A percentile compares a stretch with the other conserved stretches of the same genome.
Conservation (phyloP, 1,140 invertebrate species). For the Drusus annulatus region DNA sequence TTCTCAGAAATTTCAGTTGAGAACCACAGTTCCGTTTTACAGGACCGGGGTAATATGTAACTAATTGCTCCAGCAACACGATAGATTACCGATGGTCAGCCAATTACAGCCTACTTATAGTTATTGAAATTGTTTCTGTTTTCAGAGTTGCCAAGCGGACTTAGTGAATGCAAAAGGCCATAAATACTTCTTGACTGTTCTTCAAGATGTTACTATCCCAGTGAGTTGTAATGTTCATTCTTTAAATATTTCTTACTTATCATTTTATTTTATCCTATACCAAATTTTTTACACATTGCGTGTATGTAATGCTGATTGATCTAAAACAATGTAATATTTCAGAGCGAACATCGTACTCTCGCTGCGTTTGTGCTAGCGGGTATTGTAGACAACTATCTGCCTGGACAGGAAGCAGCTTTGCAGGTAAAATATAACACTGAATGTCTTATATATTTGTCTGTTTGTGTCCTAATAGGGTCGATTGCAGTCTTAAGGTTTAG, state of each 20-base stretch:
- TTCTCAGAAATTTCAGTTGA: too few species aligned
- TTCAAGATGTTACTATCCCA: slow-evolving; percentile 87
- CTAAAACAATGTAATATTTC: slow-evolving; percentile 43
- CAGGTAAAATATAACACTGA: slow-evolving; percentile 61
- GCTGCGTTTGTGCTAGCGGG: slow-evolving; percentile 94
- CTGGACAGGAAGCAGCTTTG: slow-evolving; percentile 90
- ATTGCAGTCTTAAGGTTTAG: too few species aligned
- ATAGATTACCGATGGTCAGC: too few species aligned
- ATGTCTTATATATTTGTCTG: too few species aligned
- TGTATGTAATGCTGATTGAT: neutral
- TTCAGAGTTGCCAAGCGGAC: slow-evolving; percentile 93
- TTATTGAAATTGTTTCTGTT: slow-evolving; percentile 55
- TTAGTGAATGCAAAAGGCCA: slow-evolving; percentile 95
- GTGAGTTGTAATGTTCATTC: slow-evolving; percentile 71
- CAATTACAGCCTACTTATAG: too few species aligned
- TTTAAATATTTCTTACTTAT: too few species aligned
- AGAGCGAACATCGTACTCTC: slow-evolving; percentile 89
- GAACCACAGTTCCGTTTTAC: too few species aligned
- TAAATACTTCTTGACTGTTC: slow-evolving; percentile 93
- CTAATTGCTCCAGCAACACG: too few species aligned
- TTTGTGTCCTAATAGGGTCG: too few species aligned
- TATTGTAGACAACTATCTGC: slow-evolving; percentile 91
- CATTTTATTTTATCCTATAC: too few species aligned
- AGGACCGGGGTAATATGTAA: too few species aligned
- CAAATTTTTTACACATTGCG: neutral